Conservation (phyloP, 2,113 vertebrate genomes). For the Sialia sialis region DNA sequence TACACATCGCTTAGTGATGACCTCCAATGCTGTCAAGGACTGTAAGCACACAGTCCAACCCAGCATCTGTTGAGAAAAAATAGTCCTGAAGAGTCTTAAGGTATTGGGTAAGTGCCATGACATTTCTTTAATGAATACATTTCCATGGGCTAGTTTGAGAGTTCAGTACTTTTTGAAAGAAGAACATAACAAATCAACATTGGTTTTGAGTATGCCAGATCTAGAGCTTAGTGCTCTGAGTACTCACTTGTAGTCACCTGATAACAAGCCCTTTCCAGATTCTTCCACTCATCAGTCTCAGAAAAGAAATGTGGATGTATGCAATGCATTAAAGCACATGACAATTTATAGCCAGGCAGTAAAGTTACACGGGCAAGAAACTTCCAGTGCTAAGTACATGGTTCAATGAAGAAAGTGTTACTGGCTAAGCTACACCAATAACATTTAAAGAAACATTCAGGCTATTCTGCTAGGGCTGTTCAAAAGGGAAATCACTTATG, state of each 20-base stretch:
- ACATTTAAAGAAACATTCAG: conserved; percentile 8
- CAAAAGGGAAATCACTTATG: conserved; percentile 27
- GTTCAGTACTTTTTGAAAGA: background rate
- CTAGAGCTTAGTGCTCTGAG: background rate
- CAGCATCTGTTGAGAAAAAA: background rate
- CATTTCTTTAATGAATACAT: background rate
- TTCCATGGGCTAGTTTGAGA: background rate
- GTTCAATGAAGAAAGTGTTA: background rate
- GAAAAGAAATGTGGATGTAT: background rate
- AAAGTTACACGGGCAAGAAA: background rate
- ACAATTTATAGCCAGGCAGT: background rate
- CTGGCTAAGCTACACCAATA: background rate
- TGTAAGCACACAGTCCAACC: background rate
- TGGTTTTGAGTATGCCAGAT: background rate
- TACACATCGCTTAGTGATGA: background rate
- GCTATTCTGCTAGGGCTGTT: background rate
- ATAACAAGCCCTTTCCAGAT: background rate
- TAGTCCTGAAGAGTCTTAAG: background rate
- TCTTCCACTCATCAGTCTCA: background rate
- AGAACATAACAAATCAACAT: background rate
- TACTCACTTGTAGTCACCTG: background rate
- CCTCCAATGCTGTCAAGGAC: background rate
- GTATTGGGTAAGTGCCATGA: rapidly evolving
- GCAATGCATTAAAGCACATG: background rate
- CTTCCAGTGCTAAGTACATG: background rate